These are phyloP conservation scores for Oncorhynchus nerka DNA, from an alignment of 2,113 vertebrate genomes.

Conservation along the genomic window DNA sequence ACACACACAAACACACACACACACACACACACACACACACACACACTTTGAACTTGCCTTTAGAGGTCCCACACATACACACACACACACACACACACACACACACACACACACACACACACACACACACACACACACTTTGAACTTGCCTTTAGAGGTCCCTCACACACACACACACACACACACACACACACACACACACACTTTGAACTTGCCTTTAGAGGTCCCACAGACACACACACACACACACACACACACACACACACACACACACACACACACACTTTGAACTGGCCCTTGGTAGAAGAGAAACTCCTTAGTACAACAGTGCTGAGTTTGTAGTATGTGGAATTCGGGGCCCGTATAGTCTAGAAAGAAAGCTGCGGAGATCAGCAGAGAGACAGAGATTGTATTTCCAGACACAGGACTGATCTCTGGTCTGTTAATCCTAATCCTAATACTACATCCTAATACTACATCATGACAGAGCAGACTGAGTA, in stretches of 20 bases:
- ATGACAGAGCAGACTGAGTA: slow-evolving; percentile 64
- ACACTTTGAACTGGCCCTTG: slow-evolving; percentile 20
- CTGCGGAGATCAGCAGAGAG: slow-evolving; percentile 56
- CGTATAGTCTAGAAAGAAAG: slow-evolving; percentile 23
- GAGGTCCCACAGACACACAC: too few relatives aligned
- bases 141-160: too few relatives aligned
- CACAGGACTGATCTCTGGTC: slow-evolving; percentile 9
- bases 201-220: slow-evolving; percentile 4
- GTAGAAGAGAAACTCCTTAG: slow-evolving; percentile 4
- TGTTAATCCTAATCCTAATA: slow-evolving; percentile 59
- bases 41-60: too few relatives aligned
- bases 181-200: background rate
- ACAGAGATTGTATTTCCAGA: slow-evolving; percentile 57
- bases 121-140: too few relatives aligned
- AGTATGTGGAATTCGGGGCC: slow-evolving; percentile 36
- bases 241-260: too few relatives aligned
- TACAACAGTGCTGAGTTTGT: slow-evolving; percentile 24
- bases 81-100: too few relatives aligned
- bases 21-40: too few relatives aligned
- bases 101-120: too few relatives aligned
- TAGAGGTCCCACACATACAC: too few relatives aligned
- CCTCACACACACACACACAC: too few relatives aligned
- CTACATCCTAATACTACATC: slow-evolving; percentile 63
- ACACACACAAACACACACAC: too few relatives aligned
- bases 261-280: too few relatives aligned